Conservation (phyloP, 2,797 vertebrate species). For the Cephalopachus bancanus region DNA sequence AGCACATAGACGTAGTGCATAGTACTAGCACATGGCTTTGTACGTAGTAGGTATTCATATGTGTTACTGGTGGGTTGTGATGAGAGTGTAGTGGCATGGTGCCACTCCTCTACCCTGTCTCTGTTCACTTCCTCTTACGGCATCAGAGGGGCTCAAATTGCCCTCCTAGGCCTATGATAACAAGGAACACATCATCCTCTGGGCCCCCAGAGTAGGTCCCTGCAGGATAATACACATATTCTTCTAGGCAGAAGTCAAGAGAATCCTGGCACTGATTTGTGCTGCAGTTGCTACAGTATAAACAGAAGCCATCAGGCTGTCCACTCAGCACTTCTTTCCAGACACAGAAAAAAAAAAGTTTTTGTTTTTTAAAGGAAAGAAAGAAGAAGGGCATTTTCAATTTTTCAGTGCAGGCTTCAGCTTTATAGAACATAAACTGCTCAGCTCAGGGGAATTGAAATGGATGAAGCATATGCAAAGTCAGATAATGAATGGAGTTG, state of each 20-base stretch:
- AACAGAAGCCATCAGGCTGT: constrained; percentile 70
- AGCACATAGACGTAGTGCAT: not conserved
- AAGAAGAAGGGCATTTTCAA: constrained; percentile 66
- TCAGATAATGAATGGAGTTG: constrained; percentile 67
- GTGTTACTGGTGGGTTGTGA: not conserved
- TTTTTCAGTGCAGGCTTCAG: constrained; percentile 58
- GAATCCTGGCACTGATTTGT: constrained; percentile 68
- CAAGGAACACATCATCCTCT: constrained; percentile 52
- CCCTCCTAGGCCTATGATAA: constrained; percentile 32
- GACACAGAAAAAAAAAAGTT: not conserved
- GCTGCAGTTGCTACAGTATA: constrained; percentile 45
- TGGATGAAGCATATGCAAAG: constrained; percentile 55
- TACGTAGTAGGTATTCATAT: not conserved
- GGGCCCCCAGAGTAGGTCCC: constrained; percentile 46
- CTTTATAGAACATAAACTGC: constrained; percentile 70
- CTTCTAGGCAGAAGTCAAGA: constrained; percentile 68
- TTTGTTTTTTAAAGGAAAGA: constrained; percentile 68
- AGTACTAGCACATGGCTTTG: not conserved
- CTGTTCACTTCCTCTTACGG: not conserved
- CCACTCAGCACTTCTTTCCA: constrained; percentile 77
- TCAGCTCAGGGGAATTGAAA: constrained; percentile 69
- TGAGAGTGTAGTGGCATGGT: not conserved
- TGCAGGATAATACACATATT: constrained; percentile 39
- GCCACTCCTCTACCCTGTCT: not conserved
- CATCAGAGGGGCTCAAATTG: not conserved